Base-by-base conservation (phyloP, 2,888 invertebrate species). In the Nematopogon swammerdamellus region DNA sequence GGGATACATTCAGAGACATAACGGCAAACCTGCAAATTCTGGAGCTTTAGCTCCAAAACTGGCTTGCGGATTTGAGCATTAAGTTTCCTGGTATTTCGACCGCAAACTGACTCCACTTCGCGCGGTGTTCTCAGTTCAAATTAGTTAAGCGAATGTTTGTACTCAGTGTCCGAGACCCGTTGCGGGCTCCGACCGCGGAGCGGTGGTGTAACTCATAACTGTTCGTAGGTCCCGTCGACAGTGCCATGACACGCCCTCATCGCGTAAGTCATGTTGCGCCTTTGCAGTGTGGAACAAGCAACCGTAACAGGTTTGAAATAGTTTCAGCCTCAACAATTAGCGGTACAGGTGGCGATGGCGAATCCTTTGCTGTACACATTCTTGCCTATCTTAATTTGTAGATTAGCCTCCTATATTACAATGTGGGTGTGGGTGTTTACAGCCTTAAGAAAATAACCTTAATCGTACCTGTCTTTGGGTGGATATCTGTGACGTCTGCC, bases 271-370 rank as follows among this genome's bases (percentile, higher is more conserved):
- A 8, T n/a, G 25, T 25, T 25, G 25, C 25, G 4, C 25, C 8
- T n/a, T n/a, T n/a, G n/a, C n/a, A n/a, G n/a, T n/a, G n/a, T n/a
- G n/a, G n/a, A n/a, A n/a, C n/a, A n/a, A n/a, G n/a, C n/a, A n/a
- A n/a, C n/a, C 25, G 8, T 25, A 25, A 25, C 25, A 25, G 25
- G 25, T 25, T n/a, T n/a, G n/a, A n/a, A n/a, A n/a, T n/a, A n/a
- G n/a, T n/a, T n/a, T n/a, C 36, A 72, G 68, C 67, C 62, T 65
- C 67, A 68, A 73, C 70, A 75, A 77, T 75, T 74, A 75, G 70
- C 68, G 65, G 68, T 68, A 62, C 71, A 72, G 70, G 70, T 74
- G 75, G 70, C 69, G 72, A 74, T 69, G 68, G 65, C 70, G 69
- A 70, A 67, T 72, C 68, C 59, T 63, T 69, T 71, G 69, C 73